Evolutionary conservation across 2,888 invertebrate genomes (phyloP).

Genomic region (Oasisia sp.): DNA sequence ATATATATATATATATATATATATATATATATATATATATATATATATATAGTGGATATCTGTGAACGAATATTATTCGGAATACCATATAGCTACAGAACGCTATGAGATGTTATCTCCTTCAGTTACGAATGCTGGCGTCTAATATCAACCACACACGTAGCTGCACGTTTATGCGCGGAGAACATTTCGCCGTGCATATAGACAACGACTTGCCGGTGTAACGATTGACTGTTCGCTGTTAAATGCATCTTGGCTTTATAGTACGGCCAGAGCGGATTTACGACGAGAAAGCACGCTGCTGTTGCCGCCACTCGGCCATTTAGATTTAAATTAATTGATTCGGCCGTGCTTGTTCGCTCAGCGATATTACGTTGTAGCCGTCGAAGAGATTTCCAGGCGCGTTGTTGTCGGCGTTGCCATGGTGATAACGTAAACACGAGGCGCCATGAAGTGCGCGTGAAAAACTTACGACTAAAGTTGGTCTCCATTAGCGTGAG

Average conservation of each 20-base stretch:
- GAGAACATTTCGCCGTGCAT: not conserved
- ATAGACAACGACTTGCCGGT: not conserved
- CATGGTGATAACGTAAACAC: not conserved
- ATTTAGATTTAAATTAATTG: conserved; percentile 13
- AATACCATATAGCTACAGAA: too few species aligned
- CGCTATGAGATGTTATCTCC: not conserved
- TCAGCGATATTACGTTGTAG: not conserved
- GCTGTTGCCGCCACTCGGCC: not conserved
- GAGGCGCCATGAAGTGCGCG: not conserved
- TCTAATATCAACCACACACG: not conserved
- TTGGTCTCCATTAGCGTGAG: not conserved
- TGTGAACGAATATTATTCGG: too few species aligned
- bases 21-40: too few species aligned
- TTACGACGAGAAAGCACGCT: not conserved
- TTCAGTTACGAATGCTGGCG: not conserved
- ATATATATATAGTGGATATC: too few species aligned
- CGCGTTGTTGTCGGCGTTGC: not conserved
- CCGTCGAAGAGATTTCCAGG: not conserved
- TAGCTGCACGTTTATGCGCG: not conserved
- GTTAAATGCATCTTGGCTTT: not conserved
- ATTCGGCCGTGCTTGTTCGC: conserved; percentile 2
- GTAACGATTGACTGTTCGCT: not conserved
- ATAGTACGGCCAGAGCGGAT: not conserved
- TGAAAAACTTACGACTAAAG: not conserved
- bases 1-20: too few species aligned